Evolutionary conservation across 2,113 vertebrate species (phyloP).

Genomic region (Ochotona princeps): DNA sequence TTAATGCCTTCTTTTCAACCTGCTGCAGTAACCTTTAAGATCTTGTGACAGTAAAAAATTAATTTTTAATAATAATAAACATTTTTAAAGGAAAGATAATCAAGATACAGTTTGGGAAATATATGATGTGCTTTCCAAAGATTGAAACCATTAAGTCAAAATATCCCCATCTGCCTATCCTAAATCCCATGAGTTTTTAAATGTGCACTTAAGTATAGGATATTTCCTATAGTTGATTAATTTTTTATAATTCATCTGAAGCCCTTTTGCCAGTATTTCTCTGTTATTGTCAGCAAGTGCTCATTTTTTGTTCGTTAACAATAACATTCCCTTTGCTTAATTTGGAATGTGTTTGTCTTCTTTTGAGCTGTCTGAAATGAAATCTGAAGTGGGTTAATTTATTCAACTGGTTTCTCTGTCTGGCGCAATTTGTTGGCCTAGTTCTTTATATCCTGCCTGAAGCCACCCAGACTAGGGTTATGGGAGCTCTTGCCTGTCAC

Average conservation of each 20-base stretch:
- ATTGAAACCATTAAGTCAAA: conserved; percentile 26
- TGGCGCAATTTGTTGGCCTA: background rate
- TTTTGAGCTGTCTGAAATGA: background rate
- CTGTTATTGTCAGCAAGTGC: background rate
- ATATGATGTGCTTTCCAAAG: background rate
- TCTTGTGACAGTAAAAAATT: background rate
- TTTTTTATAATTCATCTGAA: background rate
- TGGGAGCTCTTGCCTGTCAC: background rate
- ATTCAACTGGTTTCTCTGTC: background rate
- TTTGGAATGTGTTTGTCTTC: background rate
- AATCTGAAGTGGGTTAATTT: background rate
- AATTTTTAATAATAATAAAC: background rate
- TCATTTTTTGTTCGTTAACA: background rate
- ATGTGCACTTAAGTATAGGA: background rate
- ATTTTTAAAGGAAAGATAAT: background rate
- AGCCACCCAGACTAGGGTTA: background rate
- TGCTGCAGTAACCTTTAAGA: background rate
- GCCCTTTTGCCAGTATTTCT: background rate
- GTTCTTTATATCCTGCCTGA: background rate
- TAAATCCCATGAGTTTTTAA: background rate
- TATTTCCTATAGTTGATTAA: background rate
- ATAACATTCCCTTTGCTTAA: background rate
- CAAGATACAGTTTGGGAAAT: background rate
- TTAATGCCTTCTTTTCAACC: background rate
- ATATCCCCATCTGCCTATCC: background rate